Evolutionary conservation across 2,888 invertebrate species (phyloP).

Genomic region (Callimorpha dominula): DNA sequence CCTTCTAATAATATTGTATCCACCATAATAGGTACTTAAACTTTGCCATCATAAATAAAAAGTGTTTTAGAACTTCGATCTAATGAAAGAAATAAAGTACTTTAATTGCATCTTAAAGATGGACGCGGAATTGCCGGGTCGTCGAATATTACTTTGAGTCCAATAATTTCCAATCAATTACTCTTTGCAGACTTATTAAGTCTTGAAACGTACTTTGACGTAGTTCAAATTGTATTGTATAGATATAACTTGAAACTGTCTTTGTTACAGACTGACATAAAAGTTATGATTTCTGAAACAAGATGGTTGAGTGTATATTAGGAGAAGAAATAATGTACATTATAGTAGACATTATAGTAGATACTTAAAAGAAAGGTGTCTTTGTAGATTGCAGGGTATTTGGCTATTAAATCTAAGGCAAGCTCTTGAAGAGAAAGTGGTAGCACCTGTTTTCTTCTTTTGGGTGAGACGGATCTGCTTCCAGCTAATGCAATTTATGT

Average conservation of each 20-base stretch:
- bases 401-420: background rate
- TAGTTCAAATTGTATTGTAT: slow-evolving; percentile 44
- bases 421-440: no score
- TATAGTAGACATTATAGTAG: background rate
- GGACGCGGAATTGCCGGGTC: slow-evolving; percentile 51
- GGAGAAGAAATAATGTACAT: background rate
- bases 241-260: slow-evolving; percentile 32
- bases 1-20: slow-evolving; percentile 49
- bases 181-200: slow-evolving; percentile 60
- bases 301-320: background rate
- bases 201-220: slow-evolving; percentile 48
- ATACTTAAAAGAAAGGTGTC: background rate
- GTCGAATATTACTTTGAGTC: slow-evolving; percentile 50
- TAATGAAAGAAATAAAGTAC: slow-evolving; percentile 75
- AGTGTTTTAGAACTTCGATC: slow-evolving; percentile 61
- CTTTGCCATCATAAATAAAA: slow-evolving; percentile 64
- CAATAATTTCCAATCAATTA: slow-evolving; percentile 60
- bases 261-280: slow-evolving; percentile 9
- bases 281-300: slow-evolving; percentile 10
- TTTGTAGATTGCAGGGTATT: background rate
- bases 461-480: background rate
- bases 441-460: background rate
- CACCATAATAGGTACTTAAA: slow-evolving; percentile 56
- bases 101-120: slow-evolving; percentile 71
- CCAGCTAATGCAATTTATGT: background rate